Conservation (phyloP, 2,888 invertebrate genomes). For the Leptopilina myrica region DNA sequence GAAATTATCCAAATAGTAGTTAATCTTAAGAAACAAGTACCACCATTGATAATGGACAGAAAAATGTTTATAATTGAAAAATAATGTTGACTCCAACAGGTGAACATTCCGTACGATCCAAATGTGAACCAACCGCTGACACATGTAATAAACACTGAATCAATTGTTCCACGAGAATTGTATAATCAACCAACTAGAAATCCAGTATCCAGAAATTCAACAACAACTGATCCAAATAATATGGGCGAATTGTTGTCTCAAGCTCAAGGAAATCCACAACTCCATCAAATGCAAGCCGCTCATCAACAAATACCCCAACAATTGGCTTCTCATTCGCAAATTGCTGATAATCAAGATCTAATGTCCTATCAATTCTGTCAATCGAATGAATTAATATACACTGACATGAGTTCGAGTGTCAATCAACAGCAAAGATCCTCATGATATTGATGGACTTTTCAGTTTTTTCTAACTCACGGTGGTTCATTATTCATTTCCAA, state of each 20-base stretch:
- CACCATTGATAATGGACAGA: too few relatives aligned
- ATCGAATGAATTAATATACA: conserved; percentile 66
- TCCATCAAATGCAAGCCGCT: conserved; percentile 61
- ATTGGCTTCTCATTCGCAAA: conserved; percentile 54
- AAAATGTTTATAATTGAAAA: too few relatives aligned
- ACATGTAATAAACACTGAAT: conserved; percentile 52
- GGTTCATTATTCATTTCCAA: too few relatives aligned
- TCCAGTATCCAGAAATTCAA: conserved; percentile 47
- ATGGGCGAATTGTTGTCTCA: conserved; percentile 69
- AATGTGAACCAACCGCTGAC: conserved; percentile 53
- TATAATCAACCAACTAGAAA: conserved; percentile 67
- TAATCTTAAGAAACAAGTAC: too few relatives aligned
- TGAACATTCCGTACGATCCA: conserved; percentile 64
- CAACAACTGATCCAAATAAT: conserved; percentile 60
- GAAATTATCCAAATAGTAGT: too few relatives aligned
- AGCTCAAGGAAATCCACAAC: conserved; percentile 63
- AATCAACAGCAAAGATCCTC: conserved; percentile 62
- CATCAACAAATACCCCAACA: conserved; percentile 55
- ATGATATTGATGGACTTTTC: conserved; percentile 57
- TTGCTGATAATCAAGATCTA: conserved; percentile 60
- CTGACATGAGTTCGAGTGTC: conserved; percentile 63
- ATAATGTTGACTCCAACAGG: conserved; percentile 55
- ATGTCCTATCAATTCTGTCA: conserved; percentile 70
- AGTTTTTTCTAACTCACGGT: too few relatives aligned
- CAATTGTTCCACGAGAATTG: conserved; percentile 68